phyloP scores from a whole-genome alignment of 2,888 invertebrate genomes.

The Eretmocerus hayati region DNA sequence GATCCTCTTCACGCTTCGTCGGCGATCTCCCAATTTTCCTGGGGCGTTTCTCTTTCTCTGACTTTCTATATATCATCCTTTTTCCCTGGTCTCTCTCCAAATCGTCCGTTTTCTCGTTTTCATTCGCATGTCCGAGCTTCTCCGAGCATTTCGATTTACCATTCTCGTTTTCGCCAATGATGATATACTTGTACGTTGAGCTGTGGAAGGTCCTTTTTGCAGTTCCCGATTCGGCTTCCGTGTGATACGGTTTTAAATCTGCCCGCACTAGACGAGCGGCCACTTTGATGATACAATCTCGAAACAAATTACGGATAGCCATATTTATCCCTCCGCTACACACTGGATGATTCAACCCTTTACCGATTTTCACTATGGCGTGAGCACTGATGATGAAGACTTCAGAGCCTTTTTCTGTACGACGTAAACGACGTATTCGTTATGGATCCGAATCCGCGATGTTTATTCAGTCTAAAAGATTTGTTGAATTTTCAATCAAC shows the following conservation, averaged over 20 bases:
- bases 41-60: background rate
- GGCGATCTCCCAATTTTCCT: constrained; percentile 7
- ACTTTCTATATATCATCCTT: constrained; percentile 14
- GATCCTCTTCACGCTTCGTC: constrained; percentile 4
- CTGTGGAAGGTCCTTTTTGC: constrained; percentile 16
- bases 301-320: constrained; percentile 41
- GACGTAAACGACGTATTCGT: too few species aligned
- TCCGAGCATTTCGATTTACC: background rate
- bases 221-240: constrained; percentile 18
- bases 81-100: constrained; percentile 8
- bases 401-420: too few species aligned
- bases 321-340: too few species aligned
- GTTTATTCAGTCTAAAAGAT: too few species aligned
- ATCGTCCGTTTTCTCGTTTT: background rate
- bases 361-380: too few species aligned
- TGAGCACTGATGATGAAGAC: too few species aligned
- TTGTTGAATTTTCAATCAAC: too few species aligned
- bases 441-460: too few species aligned
- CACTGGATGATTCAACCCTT: too few species aligned
- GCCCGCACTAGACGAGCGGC: too few species aligned
- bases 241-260: too few species aligned
- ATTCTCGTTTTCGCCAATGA: constrained; percentile 24
- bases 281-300: constrained; percentile 45
- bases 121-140: background rate
- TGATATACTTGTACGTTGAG: constrained; percentile 19